Base-by-base conservation (phyloP, 2,113 vertebrate genomes). In the Labrus mixtus region DNA sequence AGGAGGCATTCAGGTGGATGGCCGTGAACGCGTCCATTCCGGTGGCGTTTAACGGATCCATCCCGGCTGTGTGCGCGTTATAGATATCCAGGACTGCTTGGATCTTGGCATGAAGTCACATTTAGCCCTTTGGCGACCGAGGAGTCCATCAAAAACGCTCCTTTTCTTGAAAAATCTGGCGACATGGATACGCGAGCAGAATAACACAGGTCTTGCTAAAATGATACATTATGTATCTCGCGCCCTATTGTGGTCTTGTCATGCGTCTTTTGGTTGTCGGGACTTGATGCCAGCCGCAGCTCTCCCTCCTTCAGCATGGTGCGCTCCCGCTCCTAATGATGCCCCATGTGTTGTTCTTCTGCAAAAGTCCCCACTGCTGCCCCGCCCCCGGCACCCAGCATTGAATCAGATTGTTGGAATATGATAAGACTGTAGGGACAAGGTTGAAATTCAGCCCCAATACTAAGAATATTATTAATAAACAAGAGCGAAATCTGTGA, bases 1-100 rank as follows among this genome's bases (percentile, higher is more conserved):
- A 93, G 46, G 94, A 90, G 78, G 88, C 81, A 53, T 92, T 92
- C 15, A 94, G 73, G 19, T 93, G 92, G 80, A 95, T 72, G 22
- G 93, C 88, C 54, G 91, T 85, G 73, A 94, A 93, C 77, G 84
- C 87, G 63, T 93, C 91, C 85, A 89, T 91, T 8, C 87, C 79
- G 88, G 93, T 95, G 79, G 76, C 82, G 84, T 95, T 89, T 17
- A 89, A 66, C 68, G 91, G 81, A 72, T 95, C 95, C 95, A 95
- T 95, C 69, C 78, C 43, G 89, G 29, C 88, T 15, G 20, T 36
- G 71, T 3, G 69, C 63, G 54, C 72, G 23, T 4, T 61, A 22
- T n/a, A 29, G 12, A 12, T 11, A 69, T 75, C 75, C 74, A 3
- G 53, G 11, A 22, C 56, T 22, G 60, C 23, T 3, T 29, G 62